Percentiles rank a stretch among this genome's conserved stretches.
Evolutionary conservation across 2,888 invertebrate species (phyloP).

Genomic region (Trachelus iudaicus): DNA sequence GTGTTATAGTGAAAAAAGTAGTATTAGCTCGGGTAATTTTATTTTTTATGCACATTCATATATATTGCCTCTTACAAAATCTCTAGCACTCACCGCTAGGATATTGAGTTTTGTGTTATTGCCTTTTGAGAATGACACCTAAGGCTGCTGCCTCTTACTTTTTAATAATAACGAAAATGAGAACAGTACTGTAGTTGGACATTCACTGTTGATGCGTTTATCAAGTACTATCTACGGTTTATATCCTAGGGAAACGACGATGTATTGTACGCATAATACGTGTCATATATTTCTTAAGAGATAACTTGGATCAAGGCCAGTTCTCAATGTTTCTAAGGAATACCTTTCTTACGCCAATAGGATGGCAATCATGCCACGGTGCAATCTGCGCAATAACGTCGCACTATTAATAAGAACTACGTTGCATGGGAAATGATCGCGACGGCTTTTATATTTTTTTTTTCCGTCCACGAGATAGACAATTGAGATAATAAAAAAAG

Average conservation of each 20-base stretch:
- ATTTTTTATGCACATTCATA: background rate
- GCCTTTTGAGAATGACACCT: background rate
- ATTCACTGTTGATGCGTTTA: background rate
- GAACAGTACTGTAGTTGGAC: background rate
- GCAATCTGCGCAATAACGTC: background rate
- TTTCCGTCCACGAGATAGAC: background rate
- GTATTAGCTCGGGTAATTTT: background rate
- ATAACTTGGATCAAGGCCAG: background rate
- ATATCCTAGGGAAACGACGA: background rate
- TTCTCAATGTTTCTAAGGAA: background rate
- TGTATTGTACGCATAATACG: background rate
- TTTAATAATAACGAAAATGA: background rate
- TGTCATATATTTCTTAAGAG: background rate
- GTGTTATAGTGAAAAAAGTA: background rate
- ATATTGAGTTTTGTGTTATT: background rate
- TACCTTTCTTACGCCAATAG: background rate
- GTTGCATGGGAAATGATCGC: background rate
- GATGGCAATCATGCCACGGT: background rate
- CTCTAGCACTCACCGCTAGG: background rate
- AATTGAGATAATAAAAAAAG: background rate
- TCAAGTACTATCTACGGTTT: background rate
- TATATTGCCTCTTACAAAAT: background rate
- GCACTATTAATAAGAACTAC: background rate
- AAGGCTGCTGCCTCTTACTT: background rate
- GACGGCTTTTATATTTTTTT: background rate